phyloP scores from a whole-genome alignment of 2,797 vertebrate species.

The Aplochiton taeniatus region DNA sequence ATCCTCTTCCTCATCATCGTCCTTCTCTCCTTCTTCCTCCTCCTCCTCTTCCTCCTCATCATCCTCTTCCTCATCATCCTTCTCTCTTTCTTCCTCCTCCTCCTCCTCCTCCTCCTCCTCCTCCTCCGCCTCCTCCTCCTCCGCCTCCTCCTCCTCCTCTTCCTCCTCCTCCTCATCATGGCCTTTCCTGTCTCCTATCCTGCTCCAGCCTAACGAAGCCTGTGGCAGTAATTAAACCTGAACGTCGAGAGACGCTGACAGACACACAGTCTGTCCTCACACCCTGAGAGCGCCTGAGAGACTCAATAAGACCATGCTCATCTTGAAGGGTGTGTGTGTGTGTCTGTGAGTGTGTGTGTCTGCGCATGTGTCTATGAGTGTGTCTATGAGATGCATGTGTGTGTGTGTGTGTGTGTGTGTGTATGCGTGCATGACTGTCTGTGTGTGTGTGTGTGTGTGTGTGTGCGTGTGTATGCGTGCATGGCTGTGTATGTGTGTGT shows the following conservation, averaged over 20 bases:
- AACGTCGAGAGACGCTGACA: constrained; percentile 56
- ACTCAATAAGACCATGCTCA: constrained; percentile 56
- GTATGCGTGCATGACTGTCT: background rate
- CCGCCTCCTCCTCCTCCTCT: no score
- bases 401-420: background rate
- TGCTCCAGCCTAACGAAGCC: no score
- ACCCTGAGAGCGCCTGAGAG: constrained; percentile 68
- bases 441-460: background rate
- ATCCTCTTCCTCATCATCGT: no score
- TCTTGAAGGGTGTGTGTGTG: constrained; percentile 43
- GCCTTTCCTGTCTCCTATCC: no score
- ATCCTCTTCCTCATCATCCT: no score
- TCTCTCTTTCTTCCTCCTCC: no score
- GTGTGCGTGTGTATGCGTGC: constrained; percentile 4
- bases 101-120: no score
- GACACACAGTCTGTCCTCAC: constrained; percentile 51
- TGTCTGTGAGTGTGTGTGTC: background rate
- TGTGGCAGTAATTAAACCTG: constrained; percentile 59
- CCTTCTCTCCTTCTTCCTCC: no score
- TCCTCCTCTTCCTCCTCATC: no score
- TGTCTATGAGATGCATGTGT: background rate
- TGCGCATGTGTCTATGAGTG: background rate
- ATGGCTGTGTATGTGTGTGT: background rate
- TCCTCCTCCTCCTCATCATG: no score
- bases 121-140: no score